A percentile compares a stretch with the other conserved stretches of the same genome.
phyloP scores from a whole-genome alignment of 1,140 invertebrate species.

The Catajapyx aquilonaris region DNA sequence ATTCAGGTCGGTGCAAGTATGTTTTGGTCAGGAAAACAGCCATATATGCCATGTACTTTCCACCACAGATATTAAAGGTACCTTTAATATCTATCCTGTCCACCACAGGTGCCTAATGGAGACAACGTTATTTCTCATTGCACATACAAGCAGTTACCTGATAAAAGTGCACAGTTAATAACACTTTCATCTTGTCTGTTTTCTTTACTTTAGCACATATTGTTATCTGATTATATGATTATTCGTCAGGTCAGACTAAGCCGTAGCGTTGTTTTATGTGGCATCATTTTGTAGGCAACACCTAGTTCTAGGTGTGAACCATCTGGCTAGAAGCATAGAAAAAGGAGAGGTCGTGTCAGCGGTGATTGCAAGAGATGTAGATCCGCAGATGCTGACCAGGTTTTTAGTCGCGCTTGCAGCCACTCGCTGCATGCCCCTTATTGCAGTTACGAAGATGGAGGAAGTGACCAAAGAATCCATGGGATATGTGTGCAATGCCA shows the following conservation, averaged over 20 bases:
- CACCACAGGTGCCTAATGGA: no score
- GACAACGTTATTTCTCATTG: no score
- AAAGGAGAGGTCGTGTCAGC: slow-evolving; percentile 8
- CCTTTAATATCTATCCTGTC: no score
- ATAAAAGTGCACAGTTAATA: no score
- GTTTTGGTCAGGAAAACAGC: no score
- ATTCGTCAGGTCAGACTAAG: no score
- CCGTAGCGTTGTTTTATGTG: background rate
- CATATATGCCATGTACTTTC: no score
- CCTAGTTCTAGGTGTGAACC: slow-evolving; percentile 11
- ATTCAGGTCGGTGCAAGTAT: background rate
- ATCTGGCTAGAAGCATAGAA: slow-evolving; percentile 6
- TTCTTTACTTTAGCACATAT: no score
- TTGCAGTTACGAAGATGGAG: slow-evolving; percentile 9
- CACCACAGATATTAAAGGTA: no score
- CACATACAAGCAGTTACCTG: no score
- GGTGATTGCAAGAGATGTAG: slow-evolving; percentile 11
- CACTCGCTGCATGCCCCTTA: slow-evolving; percentile 8
- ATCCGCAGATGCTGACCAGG: slow-evolving; percentile 12
- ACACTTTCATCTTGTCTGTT: no score
- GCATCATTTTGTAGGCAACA: slow-evolving; percentile 5
- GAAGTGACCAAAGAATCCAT: slow-evolving; percentile 1
- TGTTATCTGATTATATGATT: no score
- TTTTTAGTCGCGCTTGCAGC: slow-evolving; percentile 11
- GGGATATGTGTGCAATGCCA: slow-evolving; percentile 10